Conservation (phyloP, 2,888 invertebrate species). For the Argyra leucocephala region DNA sequence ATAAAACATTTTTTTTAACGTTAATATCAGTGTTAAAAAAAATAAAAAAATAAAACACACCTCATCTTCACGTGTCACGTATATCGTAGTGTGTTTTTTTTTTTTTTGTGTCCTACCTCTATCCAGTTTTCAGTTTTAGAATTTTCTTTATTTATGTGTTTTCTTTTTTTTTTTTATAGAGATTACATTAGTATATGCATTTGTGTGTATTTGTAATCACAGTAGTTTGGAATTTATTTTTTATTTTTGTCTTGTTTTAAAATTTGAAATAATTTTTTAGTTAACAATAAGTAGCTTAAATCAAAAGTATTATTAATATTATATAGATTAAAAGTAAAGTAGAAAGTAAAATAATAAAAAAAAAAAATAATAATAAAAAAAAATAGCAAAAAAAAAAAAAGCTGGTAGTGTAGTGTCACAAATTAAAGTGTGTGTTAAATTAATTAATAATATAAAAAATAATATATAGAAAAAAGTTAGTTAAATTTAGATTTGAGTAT, state of each 20-base stretch:
- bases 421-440: not conserved
- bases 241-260: not conserved
- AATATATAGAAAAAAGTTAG: too few species aligned
- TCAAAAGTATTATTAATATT: not conserved
- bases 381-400: not conserved
- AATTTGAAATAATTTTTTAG: not conserved
- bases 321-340: not conserved
- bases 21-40: not conserved
- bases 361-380: not conserved
- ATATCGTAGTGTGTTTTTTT: not conserved
- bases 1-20: not conserved
- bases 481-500: too few species aligned
- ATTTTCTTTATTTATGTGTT: not conserved
- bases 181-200: not conserved
- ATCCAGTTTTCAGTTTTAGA: not conserved
- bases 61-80: constrained; percentile 2
- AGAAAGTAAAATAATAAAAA: not conserved
- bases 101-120: not conserved
- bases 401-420: not conserved
- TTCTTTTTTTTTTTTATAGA: not conserved
- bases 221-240: too few species aligned
- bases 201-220: not conserved
- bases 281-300: constrained; percentile 1
- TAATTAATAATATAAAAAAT: too few species aligned
- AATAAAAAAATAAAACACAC: not conserved